Evolutionary conservation across 2,888 invertebrate species (phyloP).

Genomic region (Proisotoma minuta): DNA sequence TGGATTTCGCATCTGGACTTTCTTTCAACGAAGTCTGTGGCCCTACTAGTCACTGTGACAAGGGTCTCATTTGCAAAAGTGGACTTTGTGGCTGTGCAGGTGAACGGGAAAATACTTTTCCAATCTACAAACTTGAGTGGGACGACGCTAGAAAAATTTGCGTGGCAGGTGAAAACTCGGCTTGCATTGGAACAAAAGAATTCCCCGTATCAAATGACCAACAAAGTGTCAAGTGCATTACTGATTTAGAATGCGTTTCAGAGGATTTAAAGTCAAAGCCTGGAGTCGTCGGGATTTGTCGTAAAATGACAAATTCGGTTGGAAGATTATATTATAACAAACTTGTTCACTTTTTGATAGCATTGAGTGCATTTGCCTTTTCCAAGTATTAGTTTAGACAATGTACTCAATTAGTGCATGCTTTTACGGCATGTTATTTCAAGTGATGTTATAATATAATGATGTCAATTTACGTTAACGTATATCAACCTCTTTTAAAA

Average conservation of each 20-base stretch:
- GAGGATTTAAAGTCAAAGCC: not conserved
- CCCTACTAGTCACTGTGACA: not conserved
- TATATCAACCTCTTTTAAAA: too few species aligned
- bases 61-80: not conserved
- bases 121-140: constrained; percentile 1
- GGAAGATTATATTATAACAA: too few species aligned
- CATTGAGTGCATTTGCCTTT: too few species aligned
- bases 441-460: too few species aligned
- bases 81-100: not conserved
- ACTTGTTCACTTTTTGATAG: too few species aligned
- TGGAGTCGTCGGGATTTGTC: constrained; percentile 7
- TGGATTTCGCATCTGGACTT: not conserved
- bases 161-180: not conserved
- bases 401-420: too few species aligned
- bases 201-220: constrained; percentile 1
- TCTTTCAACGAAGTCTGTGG: not conserved
- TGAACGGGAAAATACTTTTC: not conserved
- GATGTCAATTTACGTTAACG: too few species aligned
- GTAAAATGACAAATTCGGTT: not conserved
- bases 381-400: too few species aligned
- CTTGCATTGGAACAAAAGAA: constrained; percentile 12
- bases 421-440: too few species aligned
- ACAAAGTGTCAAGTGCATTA: constrained; percentile 10
- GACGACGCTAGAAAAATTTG: not conserved
- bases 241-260: not conserved